These are phyloP conservation scores for Phengaris arion DNA, from an alignment of 2,888 invertebrate genomes.

Conservation along the genomic window DNA sequence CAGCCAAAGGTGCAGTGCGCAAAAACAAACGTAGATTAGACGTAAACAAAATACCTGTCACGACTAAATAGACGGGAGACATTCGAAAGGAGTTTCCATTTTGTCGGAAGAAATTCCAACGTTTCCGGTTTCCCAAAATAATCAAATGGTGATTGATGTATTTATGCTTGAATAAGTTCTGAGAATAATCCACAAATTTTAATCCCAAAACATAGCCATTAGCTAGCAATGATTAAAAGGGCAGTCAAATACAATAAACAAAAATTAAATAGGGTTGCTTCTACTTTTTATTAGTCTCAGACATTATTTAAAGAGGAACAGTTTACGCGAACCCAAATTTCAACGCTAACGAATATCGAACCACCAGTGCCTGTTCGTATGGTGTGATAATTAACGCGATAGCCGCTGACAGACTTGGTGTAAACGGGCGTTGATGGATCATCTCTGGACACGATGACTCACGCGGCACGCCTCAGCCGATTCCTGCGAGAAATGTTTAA, in stretches of 20 bases:
- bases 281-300: no score
- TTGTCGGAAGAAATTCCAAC: conserved; percentile 10
- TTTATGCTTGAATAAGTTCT: background rate
- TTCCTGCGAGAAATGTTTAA: conserved; percentile 5
- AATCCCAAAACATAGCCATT: background rate
- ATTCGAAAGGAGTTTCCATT: conserved; percentile 9
- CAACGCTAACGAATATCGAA: conserved; percentile 20
- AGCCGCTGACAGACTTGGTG: conserved; percentile 57
- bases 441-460: conserved; percentile 40
- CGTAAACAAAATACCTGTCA: conserved; percentile 44
- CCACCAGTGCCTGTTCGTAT: conserved; percentile 37
- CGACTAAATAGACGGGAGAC: conserved; percentile 2
- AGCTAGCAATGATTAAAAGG: background rate
- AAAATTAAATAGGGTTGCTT: background rate
- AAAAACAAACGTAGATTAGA: conserved; percentile 54
- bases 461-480: background rate
- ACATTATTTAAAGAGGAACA: background rate
- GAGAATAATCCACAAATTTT: background rate
- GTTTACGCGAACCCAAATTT: background rate
- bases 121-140: conserved; percentile 1
- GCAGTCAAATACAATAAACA: background rate
- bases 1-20: conserved; percentile 67
- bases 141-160: background rate
- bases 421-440: conserved; percentile 57
- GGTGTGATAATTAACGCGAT: conserved; percentile 64